Base-by-base conservation (phyloP, 1,140 invertebrate genomes). In the Hyposmocoma kahamanoa region DNA sequence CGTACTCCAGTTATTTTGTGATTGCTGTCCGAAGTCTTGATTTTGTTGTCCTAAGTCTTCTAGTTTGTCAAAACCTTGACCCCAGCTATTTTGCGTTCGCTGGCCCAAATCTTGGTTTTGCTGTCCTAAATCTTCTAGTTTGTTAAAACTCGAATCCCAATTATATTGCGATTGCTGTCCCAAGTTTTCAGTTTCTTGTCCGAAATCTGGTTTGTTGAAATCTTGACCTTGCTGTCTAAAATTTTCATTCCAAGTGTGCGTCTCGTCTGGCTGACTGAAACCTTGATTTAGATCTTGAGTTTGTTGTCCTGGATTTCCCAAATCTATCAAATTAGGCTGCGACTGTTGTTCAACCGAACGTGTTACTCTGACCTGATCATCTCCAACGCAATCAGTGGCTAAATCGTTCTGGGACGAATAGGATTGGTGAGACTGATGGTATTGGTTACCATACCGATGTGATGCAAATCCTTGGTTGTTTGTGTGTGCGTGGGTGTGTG, bases 71-170 rank as follows among this genome's bases (percentile, higher is more conserved):
- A 52, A 67, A 28, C 45, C 50, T 57, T 71, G 55, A 15, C 59
- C 55, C 43, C 56, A 66, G 32, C 65, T 48, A 53, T 53, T 50
- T 59, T 67, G 59, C 38, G 51, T 50, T 62, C 78, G 57, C 59
- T 80, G 67, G 19, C 61, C 56, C 20, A 64, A 50, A 22, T 77
- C 59, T 50, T 60, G 34, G 30, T 60, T 52, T 50, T 71, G 56
- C 50, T 78, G 74, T 4, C 57, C 56, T 2, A 75, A 59, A 36
- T 67, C 26, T 62, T 67, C 52, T 45, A 66, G 43, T 17, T 66
- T 56, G 21, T 56, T 47, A 49, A 47, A 17, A 36, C 32, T 43
- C 42, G 21, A 24, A 45, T 61, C 28, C 10, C 41, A 50, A 15
- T 24, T 28, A 43, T 45, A 39, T 47, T 47, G 39, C 24, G 45